A percentile compares a stretch with the other conserved stretches of the same genome.
phyloP scores from a whole-genome alignment of 2,797 vertebrate genomes.

The Pteropus rufus region DNA sequence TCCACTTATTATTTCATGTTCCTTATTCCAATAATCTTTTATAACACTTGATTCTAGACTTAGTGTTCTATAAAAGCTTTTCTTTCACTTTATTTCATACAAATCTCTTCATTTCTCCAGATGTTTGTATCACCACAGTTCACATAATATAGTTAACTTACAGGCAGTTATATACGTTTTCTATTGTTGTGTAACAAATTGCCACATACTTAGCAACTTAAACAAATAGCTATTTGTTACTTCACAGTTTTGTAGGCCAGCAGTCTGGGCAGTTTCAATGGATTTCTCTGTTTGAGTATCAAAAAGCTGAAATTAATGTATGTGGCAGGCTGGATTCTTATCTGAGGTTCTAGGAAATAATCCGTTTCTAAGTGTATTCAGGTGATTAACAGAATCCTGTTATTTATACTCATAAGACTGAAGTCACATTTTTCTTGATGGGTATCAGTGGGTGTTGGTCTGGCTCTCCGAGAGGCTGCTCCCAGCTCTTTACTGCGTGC shows the following conservation, averaged over 20 bases:
- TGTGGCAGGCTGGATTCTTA: neutral
- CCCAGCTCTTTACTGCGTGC: neutral
- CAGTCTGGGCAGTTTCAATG: neutral
- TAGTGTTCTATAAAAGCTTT: neutral
- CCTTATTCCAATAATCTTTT: neutral
- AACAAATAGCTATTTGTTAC: neutral
- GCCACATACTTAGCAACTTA: neutral
- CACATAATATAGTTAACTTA: neutral
- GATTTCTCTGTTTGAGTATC: neutral
- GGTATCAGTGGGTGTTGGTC: neutral
- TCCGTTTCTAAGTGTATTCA: neutral
- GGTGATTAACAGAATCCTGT: neutral
- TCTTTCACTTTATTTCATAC: neutral
- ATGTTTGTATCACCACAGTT: neutral
- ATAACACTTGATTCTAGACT: neutral
- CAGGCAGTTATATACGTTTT: neutral
- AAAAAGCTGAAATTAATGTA: neutral
- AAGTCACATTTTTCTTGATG: neutral
- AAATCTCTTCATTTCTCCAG: neutral
- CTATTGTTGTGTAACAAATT: neutral
- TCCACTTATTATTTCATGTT: neutral
- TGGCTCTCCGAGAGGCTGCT: neutral
- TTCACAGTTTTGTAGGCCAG: neutral
- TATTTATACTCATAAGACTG: neutral
- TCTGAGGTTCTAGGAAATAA: neutral